Conservation (phyloP, 1,140 invertebrate species). For the Drosophila subobscura region DNA sequence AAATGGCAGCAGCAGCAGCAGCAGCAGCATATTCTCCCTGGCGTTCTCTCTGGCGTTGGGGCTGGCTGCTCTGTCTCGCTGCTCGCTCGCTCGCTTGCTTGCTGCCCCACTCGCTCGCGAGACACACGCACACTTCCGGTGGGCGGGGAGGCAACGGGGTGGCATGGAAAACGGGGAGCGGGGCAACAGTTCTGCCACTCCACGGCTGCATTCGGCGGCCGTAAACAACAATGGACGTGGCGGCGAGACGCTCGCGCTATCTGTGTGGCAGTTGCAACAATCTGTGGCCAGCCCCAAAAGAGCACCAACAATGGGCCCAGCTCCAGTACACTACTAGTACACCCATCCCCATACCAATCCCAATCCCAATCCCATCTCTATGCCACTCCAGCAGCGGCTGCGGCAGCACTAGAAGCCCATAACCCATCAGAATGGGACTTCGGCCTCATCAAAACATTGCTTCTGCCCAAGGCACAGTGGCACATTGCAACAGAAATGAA, state of each 20-base stretch:
- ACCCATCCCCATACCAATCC: not conserved
- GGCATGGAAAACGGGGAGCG: not conserved
- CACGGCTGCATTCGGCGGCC: conserved; percentile 46
- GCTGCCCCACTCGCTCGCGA: conserved; percentile 35
- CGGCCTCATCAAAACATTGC: conserved; percentile 20
- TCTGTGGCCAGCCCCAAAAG: conserved; percentile 56
- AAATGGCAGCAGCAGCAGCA: too few species aligned
- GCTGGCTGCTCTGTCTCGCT: not conserved
- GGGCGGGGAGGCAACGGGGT: conserved; percentile 4
- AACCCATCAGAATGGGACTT: conserved; percentile 1
- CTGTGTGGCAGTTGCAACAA: conserved; percentile 66
- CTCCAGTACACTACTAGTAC: not conserved
- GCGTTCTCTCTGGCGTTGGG: not conserved
- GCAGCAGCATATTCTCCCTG: too few species aligned
- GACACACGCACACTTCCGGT: conserved; percentile 69
- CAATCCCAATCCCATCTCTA: not conserved
- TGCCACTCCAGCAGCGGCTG: not conserved
- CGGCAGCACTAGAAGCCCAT: too few species aligned
- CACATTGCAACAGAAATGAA: not conserved
- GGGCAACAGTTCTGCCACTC: conserved; percentile 4
- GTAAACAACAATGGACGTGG: conserved; percentile 69
- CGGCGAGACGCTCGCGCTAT: conserved; percentile 35
- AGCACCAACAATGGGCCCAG: conserved; percentile 41
- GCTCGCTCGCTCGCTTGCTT: conserved; percentile 5
- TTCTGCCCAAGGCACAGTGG: conserved; percentile 5